phyloP scores from a whole-genome alignment of 2,113 vertebrate species.

The Monopterus albus region DNA sequence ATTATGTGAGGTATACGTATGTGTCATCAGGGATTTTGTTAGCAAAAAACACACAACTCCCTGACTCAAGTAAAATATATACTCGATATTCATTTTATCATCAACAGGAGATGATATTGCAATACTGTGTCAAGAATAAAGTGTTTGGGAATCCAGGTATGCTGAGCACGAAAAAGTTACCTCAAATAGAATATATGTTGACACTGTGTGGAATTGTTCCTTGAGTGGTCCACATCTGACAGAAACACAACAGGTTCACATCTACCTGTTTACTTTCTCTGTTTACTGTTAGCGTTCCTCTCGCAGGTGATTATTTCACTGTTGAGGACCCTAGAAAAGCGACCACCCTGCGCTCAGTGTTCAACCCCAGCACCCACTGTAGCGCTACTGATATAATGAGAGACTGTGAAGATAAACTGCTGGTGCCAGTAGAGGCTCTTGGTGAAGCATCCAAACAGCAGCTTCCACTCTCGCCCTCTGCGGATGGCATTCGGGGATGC shows the following conservation, averaged over 20 bases:
- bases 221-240: too few relatives aligned
- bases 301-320: constrained; percentile 68
- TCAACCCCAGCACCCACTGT: constrained; percentile 53
- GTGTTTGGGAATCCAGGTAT: constrained; percentile 3
- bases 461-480: constrained; percentile 59
- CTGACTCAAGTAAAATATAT: background rate
- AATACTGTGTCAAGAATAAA: constrained; percentile 16
- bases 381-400: constrained; percentile 72
- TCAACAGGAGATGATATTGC: constrained; percentile 18
- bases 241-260: constrained; percentile 68
- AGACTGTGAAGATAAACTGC: constrained; percentile 57
- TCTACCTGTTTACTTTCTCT: constrained; percentile 71
- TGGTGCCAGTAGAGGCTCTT: constrained; percentile 60
- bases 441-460: constrained; percentile 55
- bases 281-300: constrained; percentile 77
- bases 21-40: constrained; percentile 10
- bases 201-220: constrained; percentile 55
- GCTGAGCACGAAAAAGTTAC: constrained; percentile 33
- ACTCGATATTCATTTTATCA: constrained; percentile 19
- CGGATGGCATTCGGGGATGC: constrained; percentile 61
- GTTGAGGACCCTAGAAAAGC: constrained; percentile 72
- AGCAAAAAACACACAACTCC: constrained; percentile 4
- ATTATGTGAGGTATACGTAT: constrained; percentile 26
- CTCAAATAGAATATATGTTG: constrained; percentile 47
- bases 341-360: constrained; percentile 48